Evolutionary conservation across 2,113 vertebrate species (phyloP), one percentile per base, ranked within the genome.

Genomic region (Daboia siamensis): DNA sequence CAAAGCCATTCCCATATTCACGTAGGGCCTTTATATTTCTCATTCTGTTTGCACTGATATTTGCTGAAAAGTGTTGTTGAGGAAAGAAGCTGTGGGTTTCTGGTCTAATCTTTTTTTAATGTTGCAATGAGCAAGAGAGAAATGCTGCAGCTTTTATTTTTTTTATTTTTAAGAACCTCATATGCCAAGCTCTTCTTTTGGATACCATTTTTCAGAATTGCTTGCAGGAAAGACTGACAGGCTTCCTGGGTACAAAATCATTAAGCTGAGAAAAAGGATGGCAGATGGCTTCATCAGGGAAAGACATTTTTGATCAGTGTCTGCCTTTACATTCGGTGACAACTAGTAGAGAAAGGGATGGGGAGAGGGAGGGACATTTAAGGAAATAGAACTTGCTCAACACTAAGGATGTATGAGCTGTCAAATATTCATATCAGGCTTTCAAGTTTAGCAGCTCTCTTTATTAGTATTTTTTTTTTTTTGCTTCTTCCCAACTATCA

Each of bases 151-250:
- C 52, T 64, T 59, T 26, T 64, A 29, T 29, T 64, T 64, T 4
- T 26, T 20, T 21, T 39, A 39, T 56, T 56, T 56, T 2, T 2
- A 57, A 95, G 94, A 95, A 94, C 92, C 93, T 96, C 95, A 95
- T 95, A 94, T 96, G 33, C 57, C 94, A 93, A 93, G 93, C 96
- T 92, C 93, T 84, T 96, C 96, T 96, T 93, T 90, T 92, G 96
- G 94, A 95, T 93, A 93, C 93, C 91, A 90, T 95, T 95, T 61
- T 95, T 96, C 56, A 95, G 89, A 95, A 94, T 96, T 94, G 94
- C 95, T 94, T 97, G 54, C 91, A 96, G 94, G 95, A 96, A 97
- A 96, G 93, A 95, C 90, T 95, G 94, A 95, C 94, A 96, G 94
- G 54, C 94, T 97, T 96, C 94, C 95, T 88, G 91, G 17, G 93